Conservation (phyloP, 2,888 invertebrate species). For the Phasia obesa region DNA sequence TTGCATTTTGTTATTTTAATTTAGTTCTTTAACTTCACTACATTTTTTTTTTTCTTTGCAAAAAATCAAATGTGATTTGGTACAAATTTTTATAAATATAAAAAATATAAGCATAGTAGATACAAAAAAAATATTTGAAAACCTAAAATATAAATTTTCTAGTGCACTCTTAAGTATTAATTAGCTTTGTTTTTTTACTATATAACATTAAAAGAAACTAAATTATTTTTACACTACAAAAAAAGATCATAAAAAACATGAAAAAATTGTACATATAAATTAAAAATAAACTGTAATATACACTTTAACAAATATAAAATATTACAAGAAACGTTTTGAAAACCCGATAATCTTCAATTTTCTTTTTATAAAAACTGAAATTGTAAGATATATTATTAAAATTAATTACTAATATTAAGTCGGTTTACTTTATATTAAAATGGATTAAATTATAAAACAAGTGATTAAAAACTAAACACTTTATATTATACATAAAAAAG, state of each 20-base stretch:
- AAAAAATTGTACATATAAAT: slow-evolving; percentile 55
- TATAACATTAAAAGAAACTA: slow-evolving; percentile 49
- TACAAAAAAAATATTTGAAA: slow-evolving; percentile 53
- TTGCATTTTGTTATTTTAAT: slow-evolving; percentile 24
- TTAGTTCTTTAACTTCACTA: not conserved
- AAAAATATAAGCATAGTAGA: slow-evolving; percentile 58
- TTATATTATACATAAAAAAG: slow-evolving; percentile 36
- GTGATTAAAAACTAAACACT: slow-evolving; percentile 58
- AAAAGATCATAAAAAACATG: slow-evolving; percentile 36
- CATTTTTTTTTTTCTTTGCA: slow-evolving; percentile 54
- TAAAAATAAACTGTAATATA: not conserved
- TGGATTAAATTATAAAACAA: slow-evolving; percentile 34
- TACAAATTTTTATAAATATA: slow-evolving; percentile 73
- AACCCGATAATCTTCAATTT: slow-evolving; percentile 46
- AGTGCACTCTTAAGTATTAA: slow-evolving; percentile 69
- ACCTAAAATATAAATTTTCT: slow-evolving; percentile 53
- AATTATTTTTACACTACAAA: slow-evolving; percentile 58
- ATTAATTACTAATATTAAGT: slow-evolving; percentile 49
- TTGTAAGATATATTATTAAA: slow-evolving; percentile 38
- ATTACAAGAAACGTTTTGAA: slow-evolving; percentile 18
- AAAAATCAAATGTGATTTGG: slow-evolving; percentile 75
- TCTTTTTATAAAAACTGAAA: slow-evolving; percentile 26
- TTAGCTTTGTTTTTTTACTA: slow-evolving; percentile 72
- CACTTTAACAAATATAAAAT: not conserved
- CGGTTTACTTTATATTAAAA: slow-evolving; percentile 62